Conservation (phyloP, 2,113 vertebrate genomes). For the Dicentrarchus labrax region DNA sequence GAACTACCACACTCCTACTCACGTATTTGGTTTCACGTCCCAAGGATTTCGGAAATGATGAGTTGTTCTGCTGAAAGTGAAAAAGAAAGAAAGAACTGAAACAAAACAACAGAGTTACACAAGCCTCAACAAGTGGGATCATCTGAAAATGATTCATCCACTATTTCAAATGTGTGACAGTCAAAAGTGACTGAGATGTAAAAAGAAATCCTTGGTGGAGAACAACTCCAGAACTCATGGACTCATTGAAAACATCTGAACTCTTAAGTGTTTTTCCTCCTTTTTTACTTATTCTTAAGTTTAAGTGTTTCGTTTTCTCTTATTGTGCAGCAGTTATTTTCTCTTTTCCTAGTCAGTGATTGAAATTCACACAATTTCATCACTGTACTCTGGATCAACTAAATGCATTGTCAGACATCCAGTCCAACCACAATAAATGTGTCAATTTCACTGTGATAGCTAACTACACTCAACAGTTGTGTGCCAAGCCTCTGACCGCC, state of each 20-base stretch:
- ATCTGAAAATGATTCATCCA: not conserved
- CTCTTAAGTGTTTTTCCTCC: not conserved
- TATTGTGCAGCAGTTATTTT: not conserved
- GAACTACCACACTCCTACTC: conserved; percentile 74
- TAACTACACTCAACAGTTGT: not conserved
- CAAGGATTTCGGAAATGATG: conserved; percentile 83
- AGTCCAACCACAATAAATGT: not conserved
- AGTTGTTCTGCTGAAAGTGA: conserved; percentile 70
- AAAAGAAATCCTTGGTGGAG: conserved; percentile 16
- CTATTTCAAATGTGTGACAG: conserved; percentile 4
- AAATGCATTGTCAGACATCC: not conserved
- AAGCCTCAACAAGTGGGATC: not conserved
- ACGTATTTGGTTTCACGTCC: conserved; percentile 98
- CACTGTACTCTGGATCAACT: not conserved
- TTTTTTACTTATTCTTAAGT: not conserved
- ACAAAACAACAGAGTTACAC: not conserved
- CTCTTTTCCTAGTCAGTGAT: not conserved
- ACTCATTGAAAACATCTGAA: not conserved
- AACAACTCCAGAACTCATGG: too few species aligned
- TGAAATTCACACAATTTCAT: not conserved
- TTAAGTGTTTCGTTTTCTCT: not conserved
- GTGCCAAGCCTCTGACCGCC: too few species aligned
- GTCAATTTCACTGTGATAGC: not conserved
- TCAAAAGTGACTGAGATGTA: not conserved
- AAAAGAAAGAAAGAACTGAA: conserved; percentile 26